Evolutionary conservation across 2,797 vertebrate genomes (phyloP), one percentile per base, ranked within the genome.

Genomic region (Amazonetta brasiliensis): DNA sequence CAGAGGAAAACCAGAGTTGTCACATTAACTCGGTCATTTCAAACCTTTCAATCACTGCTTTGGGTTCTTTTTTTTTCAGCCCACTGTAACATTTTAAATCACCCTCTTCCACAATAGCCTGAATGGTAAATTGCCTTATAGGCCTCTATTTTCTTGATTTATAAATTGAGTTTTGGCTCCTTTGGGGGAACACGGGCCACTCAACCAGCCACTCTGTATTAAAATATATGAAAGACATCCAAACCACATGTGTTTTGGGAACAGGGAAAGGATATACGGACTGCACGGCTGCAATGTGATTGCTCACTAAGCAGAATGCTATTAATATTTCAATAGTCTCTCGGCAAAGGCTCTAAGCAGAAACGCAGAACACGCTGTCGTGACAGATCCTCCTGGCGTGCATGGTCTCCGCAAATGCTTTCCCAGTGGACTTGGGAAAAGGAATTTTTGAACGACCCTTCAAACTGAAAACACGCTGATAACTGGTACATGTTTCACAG

Each of bases 191-290:
- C 50, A 69, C 0, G 0, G 78, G 92, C 75, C 90, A 93, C 90
- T 95, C 88, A 95, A 85, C 19, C 94, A 96, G 66, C 72, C 94
- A 94, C 78, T 96, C 22, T 84, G 68, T 78, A 91, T 95, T 95
- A 85, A 85, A 94, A 96, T 73, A 87, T n/a, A 92, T 52, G 84
- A 90, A 93, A 95, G 56, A 62, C 63, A 56, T 85, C 60, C 93
- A 89, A 94, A 89, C 33, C 94, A 92, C 82, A 12, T 12, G 77
- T 77, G 88, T 72, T 95, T 92, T 58, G 69, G 78, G 58, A 94
- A 68, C 75, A 73, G 1, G 31, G 84, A 78, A 59, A 85, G 55
- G 81, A 90, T 54, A 89, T 12, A 20, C 25, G 83, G 84, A 77
- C 72, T 7, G 5, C 28, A 31, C 64, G 19, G 75, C 54, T 0